Evolutionary conservation across 2,888 invertebrate species (phyloP), one percentile per base, ranked within the genome.

Genomic region (Apomyelois bistriatella): DNA sequence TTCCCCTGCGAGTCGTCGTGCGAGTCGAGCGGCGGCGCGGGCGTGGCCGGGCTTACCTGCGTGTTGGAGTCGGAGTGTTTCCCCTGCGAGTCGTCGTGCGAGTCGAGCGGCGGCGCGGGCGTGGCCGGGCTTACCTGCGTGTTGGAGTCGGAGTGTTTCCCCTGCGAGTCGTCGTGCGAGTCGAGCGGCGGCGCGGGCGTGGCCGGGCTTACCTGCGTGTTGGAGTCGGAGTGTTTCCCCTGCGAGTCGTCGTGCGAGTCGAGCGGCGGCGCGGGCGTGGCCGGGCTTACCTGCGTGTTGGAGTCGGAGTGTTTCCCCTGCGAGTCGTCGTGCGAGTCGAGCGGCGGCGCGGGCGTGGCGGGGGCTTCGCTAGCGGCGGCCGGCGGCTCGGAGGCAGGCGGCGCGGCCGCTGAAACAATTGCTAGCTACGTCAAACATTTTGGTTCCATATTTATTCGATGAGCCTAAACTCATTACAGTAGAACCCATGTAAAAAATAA

Each of bases 221-320:
- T 22, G 22, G 22, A 22, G 22, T 22, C 22, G 22, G 22, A 22
- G 22, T 22, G 22, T 5, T 22, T 22, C 22, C 22, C 22, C 22
- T 22, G 22, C 22, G 22, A 22, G 22, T 22, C 22, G 22, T 22
- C 22, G 22, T 22, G 22, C 22, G 22, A 3, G 22, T 22, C 22
- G 3, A 22, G 2, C 3, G 22, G 22, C 22, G 22, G 22, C 22
- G 22, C 22, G 22, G 22, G 22, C 22, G 22, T 22, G 22, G 22
- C 22, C 3, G 22, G 22, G 10, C 12, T 3, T 61, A 91, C 92
- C 89, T 95, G 95, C 3, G 94, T 94, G 69, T 94, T 94, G 59
- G 93, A 93, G 65, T 95, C 95, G 68, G 94, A 94, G 53, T 93
- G 93, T 76, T 95, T 95, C 9, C 94, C 94, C 85, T 94, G 94